Evolutionary conservation across 2,797 vertebrate genomes (phyloP).

Genomic region (Coranthus polyacanthus): DNA sequence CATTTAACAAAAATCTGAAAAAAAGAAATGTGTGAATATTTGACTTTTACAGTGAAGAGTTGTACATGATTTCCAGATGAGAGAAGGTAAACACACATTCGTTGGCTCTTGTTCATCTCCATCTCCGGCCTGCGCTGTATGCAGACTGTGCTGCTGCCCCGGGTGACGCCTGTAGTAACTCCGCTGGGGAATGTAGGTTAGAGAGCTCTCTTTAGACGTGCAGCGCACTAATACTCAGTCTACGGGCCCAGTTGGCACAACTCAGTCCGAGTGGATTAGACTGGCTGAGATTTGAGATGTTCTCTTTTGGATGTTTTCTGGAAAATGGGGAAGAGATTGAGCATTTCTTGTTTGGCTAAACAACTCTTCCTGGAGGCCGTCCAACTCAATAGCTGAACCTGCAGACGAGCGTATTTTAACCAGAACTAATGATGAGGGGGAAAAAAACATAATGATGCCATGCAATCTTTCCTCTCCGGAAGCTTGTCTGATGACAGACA

Average conservation of each 20-base stretch:
- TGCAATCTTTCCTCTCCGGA: conserved; percentile 39
- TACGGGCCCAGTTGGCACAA: conserved; percentile 64
- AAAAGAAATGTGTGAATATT: not conserved
- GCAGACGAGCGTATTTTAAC: conserved; percentile 24
- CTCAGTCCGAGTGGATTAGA: conserved; percentile 68
- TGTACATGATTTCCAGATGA: not conserved
- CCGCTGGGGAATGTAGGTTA: conserved; percentile 71
- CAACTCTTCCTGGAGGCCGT: conserved; percentile 57
- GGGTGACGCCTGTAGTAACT: conserved; percentile 44
- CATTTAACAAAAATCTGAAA: no score
- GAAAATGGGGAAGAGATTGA: conserved; percentile 59
- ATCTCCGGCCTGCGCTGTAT: conserved; percentile 11
- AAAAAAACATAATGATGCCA: conserved; percentile 15
- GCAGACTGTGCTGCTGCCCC: conserved; percentile 9
- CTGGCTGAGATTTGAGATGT: conserved; percentile 71
- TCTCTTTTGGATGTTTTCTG: conserved; percentile 66
- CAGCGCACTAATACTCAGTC: conserved; percentile 64
- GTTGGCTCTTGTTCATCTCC: conserved; percentile 16
- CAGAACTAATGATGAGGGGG: conserved; percentile 25
- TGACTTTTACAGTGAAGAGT: conserved; percentile 3
- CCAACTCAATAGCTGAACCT: conserved; percentile 56
- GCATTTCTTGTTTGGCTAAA: conserved; percentile 50
- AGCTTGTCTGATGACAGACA: conserved; percentile 52
- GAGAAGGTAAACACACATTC: conserved; percentile 9
- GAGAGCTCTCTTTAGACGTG: conserved; percentile 64